Evolutionary conservation across 2,797 vertebrate genomes (phyloP).

Genomic region (Adelosebastes latens): DNA sequence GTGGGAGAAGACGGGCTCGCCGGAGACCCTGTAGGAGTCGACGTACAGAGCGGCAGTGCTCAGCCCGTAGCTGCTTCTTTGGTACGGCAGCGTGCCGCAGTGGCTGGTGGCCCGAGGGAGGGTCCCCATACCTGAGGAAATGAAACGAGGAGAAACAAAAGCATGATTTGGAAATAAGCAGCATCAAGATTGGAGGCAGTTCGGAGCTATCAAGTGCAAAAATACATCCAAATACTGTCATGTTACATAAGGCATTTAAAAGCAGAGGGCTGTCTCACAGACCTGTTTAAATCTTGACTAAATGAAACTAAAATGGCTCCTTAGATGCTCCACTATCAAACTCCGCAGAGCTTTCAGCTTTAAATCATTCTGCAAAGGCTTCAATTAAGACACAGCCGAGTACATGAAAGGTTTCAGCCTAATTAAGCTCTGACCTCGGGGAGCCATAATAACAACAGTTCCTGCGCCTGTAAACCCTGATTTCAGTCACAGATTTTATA

Average conservation of each 20-base stretch:
- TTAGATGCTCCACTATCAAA: conserved; percentile 27
- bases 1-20: conserved; percentile 84
- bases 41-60: conserved; percentile 88
- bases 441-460: conserved; percentile 43
- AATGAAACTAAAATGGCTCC: conserved; percentile 37
- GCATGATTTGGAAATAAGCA: too few relatives aligned
- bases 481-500: conserved; percentile 22
- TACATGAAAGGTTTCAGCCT: conserved; percentile 65
- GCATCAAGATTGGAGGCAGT: neutral
- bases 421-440: conserved; percentile 63
- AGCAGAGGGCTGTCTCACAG: neutral
- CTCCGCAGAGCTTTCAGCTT: conserved; percentile 41
- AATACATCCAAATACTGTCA: neutral
- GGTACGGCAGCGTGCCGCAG: conserved; percentile 93
- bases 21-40: conserved; percentile 87
- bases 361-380: conserved; percentile 49
- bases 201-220: neutral
- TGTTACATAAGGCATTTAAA: conserved; percentile 1
- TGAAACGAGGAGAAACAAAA: rapidly evolving
- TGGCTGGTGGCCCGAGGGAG: conserved; percentile 93
- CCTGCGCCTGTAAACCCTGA: conserved; percentile 36
- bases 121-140: conserved; percentile 87
- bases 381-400: conserved; percentile 41
- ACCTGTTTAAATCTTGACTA: conserved; percentile 36
- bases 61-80: conserved; percentile 92